Evolutionary conservation across 2,888 invertebrate genomes (phyloP).

Genomic region (Parnassius smintheus): DNA sequence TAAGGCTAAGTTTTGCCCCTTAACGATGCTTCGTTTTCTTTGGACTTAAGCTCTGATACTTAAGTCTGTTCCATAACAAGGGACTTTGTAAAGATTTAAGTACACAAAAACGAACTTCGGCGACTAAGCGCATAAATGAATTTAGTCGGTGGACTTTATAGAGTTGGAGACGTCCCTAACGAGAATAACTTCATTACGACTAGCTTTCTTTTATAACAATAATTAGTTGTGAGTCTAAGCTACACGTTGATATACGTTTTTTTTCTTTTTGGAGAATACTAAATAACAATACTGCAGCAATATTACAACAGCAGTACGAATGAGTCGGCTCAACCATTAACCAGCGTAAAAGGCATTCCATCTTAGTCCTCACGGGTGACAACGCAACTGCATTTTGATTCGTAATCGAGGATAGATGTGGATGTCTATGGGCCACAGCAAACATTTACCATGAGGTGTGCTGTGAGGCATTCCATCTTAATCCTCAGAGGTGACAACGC

Average conservation of each 20-base stretch:
- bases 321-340: too few relatives aligned
- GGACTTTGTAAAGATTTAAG: slow-evolving; percentile 8
- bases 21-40: slow-evolving; percentile 2
- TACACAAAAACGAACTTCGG: slow-evolving; percentile 21
- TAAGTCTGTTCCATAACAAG: slow-evolving; percentile 21
- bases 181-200: slow-evolving; percentile 12
- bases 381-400: too few relatives aligned
- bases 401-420: too few relatives aligned
- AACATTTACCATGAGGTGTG: too few relatives aligned
- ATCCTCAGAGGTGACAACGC: too few relatives aligned
- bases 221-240: slow-evolving; percentile 5
- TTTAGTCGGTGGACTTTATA: slow-evolving; percentile 19
- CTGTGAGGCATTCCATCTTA: too few relatives aligned
- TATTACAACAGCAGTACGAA: too few relatives aligned
- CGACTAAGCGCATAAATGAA: slow-evolving; percentile 14
- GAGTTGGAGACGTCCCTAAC: slow-evolving; percentile 12
- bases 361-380: too few relatives aligned
- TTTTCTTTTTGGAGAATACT: too few relatives aligned
- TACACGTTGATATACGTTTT: background rate
- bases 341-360: too few relatives aligned
- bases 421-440: too few relatives aligned
- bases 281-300: too few relatives aligned
- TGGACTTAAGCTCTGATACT: slow-evolving; percentile 7
- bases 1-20: background rate
- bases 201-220: background rate